Evolutionary conservation across 2,797 vertebrate species (phyloP).

Genomic region (Acridotheres tristis): DNA sequence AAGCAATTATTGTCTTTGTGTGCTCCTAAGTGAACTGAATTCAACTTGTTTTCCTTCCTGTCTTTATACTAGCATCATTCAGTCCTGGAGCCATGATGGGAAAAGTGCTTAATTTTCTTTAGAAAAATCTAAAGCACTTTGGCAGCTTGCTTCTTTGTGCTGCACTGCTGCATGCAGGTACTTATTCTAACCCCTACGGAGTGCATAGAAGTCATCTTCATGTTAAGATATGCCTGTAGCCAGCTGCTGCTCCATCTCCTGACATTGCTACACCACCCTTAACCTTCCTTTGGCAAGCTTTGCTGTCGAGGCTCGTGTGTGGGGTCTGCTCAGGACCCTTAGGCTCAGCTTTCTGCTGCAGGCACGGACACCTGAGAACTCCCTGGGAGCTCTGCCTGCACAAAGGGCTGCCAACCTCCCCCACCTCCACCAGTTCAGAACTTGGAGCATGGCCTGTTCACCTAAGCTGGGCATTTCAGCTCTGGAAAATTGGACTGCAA

Average conservation of each 20-base stretch:
- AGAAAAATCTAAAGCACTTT: neutral
- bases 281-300: neutral
- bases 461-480: neutral
- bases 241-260: neutral
- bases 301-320: rapidly evolving
- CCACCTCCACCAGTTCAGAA: neutral
- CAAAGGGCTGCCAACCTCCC: neutral
- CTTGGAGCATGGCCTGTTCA: neutral
- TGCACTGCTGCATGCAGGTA: neutral
- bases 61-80: neutral
- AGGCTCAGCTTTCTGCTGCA: neutral
- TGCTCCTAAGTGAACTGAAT: neutral
- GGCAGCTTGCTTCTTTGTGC: neutral
- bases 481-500: neutral
- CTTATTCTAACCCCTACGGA: neutral
- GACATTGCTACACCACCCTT: neutral
- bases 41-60: neutral
- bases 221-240: neutral
- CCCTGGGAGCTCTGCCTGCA: neutral
- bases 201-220: neutral
- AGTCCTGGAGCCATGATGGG: neutral
- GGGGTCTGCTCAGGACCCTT: neutral
- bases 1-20: neutral
- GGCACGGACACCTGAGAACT: neutral
- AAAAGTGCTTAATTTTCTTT: conserved; percentile 20